phyloP scores from a whole-genome alignment of 1,140 invertebrate species.

The Lasioglossum baleicum region DNA sequence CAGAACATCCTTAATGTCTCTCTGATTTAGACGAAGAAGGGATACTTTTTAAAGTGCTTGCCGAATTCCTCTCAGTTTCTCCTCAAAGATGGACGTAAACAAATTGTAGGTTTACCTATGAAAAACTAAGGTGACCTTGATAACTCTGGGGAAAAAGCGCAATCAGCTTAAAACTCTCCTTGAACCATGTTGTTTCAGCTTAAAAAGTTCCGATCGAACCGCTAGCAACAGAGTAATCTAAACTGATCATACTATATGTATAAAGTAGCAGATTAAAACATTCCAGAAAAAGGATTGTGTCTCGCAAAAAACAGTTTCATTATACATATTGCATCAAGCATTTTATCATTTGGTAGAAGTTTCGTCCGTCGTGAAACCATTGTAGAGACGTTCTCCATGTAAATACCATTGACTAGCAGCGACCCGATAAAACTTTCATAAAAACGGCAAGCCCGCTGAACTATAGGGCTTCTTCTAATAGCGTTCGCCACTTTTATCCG shows the following conservation, averaged over 20 bases:
- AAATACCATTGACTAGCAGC: background rate
- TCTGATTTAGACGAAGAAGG: too few relatives aligned
- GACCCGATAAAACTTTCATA: background rate
- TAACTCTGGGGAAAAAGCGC: too few relatives aligned
- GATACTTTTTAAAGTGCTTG: too few relatives aligned
- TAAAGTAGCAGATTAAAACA: background rate
- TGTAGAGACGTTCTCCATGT: background rate
- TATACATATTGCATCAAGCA: background rate
- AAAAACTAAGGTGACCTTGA: too few relatives aligned
- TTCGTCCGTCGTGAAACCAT: background rate
- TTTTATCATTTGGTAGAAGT: background rate
- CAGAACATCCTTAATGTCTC: too few relatives aligned
- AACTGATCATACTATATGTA: background rate
- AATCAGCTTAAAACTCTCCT: too few relatives aligned
- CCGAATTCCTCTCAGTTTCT: too few relatives aligned
- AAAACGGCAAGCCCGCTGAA: background rate
- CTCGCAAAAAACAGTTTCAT: background rate
- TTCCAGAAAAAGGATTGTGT: background rate
- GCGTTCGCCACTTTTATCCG: slow-evolving; percentile 6
- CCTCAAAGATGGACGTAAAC: too few relatives aligned
- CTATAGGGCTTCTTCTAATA: background rate
- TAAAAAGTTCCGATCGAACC: too few relatives aligned
- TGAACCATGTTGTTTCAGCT: too few relatives aligned
- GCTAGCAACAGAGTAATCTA: too few relatives aligned
- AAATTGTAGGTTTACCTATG: too few relatives aligned